phyloP scores from a whole-genome alignment of 2,113 vertebrate species.

The Nannobrachium achirus region DNA sequence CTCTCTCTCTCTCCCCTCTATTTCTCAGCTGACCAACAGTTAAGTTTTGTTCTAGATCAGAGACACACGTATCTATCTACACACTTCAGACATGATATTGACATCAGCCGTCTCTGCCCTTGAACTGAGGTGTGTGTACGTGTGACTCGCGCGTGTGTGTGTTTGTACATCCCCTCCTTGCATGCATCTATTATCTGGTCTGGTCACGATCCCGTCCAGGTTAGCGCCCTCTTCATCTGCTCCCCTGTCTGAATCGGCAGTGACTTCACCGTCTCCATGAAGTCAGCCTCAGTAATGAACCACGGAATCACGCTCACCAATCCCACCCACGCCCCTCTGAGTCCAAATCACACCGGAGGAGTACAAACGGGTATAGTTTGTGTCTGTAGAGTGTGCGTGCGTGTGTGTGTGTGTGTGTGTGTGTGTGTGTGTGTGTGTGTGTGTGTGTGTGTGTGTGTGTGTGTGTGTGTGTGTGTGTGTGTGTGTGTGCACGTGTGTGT shows the following conservation, averaged over 20 bases:
- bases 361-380: no score
- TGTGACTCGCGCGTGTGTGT: not conserved
- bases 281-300: slow-evolving; percentile 79
- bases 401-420: not conserved
- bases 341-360: slow-evolving; percentile 12
- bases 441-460: slow-evolving; percentile 23
- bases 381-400: slow-evolving; percentile 2
- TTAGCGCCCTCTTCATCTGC: not conserved
- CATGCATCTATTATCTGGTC: not conserved
- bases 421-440: slow-evolving; percentile 34
- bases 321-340: slow-evolving; percentile 37
- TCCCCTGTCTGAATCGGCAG: slow-evolving; percentile 43
- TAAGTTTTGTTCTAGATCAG: not conserved
- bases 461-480: slow-evolving; percentile 5
- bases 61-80: slow-evolving; percentile 29
- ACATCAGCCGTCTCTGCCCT: no score
- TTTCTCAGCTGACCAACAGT: slow-evolving; percentile 43
- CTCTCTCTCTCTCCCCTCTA: slow-evolving; percentile 40
- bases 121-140: not conserved
- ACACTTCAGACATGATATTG: no score
- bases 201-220: not conserved
- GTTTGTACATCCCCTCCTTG: not conserved
- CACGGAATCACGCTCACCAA: slow-evolving; percentile 16
- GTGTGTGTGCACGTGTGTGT: slow-evolving; percentile 5
- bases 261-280: slow-evolving; percentile 77